Base-by-base conservation (phyloP, 2,113 vertebrate genomes). In the Smithornis capensis region DNA sequence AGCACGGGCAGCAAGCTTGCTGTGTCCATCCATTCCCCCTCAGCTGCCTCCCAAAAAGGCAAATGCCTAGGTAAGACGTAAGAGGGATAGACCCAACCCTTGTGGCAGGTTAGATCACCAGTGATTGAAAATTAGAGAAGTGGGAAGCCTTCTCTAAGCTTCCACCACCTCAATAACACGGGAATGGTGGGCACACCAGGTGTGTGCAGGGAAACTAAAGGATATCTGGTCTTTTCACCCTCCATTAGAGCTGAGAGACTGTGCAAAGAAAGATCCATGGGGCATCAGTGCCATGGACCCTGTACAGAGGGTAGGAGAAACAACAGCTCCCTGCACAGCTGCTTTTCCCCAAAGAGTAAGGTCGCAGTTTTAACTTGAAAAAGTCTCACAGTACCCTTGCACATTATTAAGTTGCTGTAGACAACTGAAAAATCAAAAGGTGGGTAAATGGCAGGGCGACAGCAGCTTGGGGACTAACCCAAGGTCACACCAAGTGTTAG, bases 131-230 rank as follows among this genome's bases (percentile, higher is more conserved):
- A 78, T 33, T 24, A 74, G 81, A 86, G 37, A 53, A 67, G 25
- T 44, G 37, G 35, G 49, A 84, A 8, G 5, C 33, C 19, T 83
- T 65, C 50, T 7, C 4, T 21, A 44, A 53, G 4, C 22, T 37
- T 60, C 19, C 49, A 14, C 10, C 22, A 28, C 24, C 18, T 31
- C 3, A 1, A 5, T 13, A 77, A 37, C 33, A 52, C 2, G 1
- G 62, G 71, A 55, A 31, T 17, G 29, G 33, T 8, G 21, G 6
- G 11, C 50, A 76, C 31, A 62, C 38, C 62, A 19, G n/a, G n/a
- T 4, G 24, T 4, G 2, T 27, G n/a, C 19, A 31, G 11, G 12
- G 18, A 13, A 9, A 49, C 1, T 2, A 47, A 77, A 74, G 9
- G n/a, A 18, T 14, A 77, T 35, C 24, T 49, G 17, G 9, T 25